Conservation (phyloP, 2,797 vertebrate genomes). For the Sebastes aleutianus region DNA sequence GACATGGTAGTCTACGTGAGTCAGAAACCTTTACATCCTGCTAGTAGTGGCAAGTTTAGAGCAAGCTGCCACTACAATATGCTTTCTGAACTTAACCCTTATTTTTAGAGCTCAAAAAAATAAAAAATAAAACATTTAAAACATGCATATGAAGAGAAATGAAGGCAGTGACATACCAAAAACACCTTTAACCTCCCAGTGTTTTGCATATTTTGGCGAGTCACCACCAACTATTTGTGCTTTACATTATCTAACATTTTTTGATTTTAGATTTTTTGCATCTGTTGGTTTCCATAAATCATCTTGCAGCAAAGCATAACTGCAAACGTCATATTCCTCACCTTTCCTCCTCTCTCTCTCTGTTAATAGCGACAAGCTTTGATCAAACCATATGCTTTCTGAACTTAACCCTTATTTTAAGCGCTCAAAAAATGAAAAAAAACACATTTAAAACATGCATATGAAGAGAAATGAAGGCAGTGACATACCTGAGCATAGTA, state of each 20-base stretch:
- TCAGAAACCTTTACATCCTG: too few species aligned
- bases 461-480: neutral
- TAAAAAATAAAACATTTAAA: neutral
- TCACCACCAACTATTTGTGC: neutral
- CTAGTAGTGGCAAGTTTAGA: too few species aligned
- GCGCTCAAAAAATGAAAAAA: too few species aligned
- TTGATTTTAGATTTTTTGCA: neutral
- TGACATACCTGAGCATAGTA: slow-evolving; percentile 94
- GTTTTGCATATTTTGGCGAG: neutral
- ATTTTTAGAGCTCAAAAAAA: neutral
- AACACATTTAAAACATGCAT: neutral
- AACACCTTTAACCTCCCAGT: neutral
- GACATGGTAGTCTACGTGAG: too few species aligned
- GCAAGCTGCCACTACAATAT: slow-evolving; percentile 4
- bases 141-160: neutral
- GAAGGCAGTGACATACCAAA: slow-evolving; percentile 77
- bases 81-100: neutral
- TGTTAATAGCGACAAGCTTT: neutral
- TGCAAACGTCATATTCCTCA: slow-evolving; percentile 32
- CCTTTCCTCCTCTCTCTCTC: slow-evolving; percentile 5
- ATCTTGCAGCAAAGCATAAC: neutral
- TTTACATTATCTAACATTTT: neutral
- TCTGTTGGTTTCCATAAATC: neutral
- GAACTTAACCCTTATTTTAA: neutral
- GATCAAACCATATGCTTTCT: slow-evolving; percentile 3